Conservation (phyloP, 2,888 invertebrate species). For the Lordiphosa fenestrarum region DNA sequence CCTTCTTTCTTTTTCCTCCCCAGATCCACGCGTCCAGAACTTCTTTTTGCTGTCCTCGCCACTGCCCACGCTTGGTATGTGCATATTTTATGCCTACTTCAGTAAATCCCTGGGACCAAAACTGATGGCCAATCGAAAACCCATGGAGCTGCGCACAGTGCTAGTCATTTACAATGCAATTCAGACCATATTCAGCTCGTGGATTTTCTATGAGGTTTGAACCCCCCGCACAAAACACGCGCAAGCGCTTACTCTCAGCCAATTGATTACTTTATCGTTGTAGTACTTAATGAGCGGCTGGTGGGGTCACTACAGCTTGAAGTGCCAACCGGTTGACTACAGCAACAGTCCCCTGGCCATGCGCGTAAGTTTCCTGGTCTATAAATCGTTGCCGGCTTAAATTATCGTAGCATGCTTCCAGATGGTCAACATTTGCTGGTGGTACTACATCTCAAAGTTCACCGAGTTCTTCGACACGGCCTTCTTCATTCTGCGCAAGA, state of each 20-base stretch:
- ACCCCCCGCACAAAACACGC: not conserved
- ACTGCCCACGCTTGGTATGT: constrained; percentile 90
- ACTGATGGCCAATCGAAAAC: constrained; percentile 94
- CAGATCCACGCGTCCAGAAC: constrained; percentile 93
- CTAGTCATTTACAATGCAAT: constrained; percentile 93
- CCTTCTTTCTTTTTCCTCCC: too few relatives aligned
- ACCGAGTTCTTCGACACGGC: constrained; percentile 98
- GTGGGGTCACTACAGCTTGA: constrained; percentile 89
- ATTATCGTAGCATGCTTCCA: constrained; percentile 69
- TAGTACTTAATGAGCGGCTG: constrained; percentile 87
- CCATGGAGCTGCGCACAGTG: constrained; percentile 89
- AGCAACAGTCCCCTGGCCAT: constrained; percentile 86
- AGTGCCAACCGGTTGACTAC: constrained; percentile 94
- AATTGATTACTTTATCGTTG: constrained; percentile 15
- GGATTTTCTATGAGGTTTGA: constrained; percentile 94
- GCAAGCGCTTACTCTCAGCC: not conserved
- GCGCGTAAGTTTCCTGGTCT: constrained; percentile 81
- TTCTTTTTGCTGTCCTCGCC: constrained; percentile 96
- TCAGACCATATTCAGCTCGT: constrained; percentile 94
- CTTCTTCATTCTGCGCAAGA: constrained; percentile 97
- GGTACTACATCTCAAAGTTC: constrained; percentile 98
- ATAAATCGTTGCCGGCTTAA: too few relatives aligned
- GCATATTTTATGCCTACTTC: constrained; percentile 91
- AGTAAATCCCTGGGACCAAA: constrained; percentile 91
- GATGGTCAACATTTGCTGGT: constrained; percentile 97